Evolutionary conservation across 2,113 vertebrate species (phyloP).

Genomic region (Ursus arctos): DNA sequence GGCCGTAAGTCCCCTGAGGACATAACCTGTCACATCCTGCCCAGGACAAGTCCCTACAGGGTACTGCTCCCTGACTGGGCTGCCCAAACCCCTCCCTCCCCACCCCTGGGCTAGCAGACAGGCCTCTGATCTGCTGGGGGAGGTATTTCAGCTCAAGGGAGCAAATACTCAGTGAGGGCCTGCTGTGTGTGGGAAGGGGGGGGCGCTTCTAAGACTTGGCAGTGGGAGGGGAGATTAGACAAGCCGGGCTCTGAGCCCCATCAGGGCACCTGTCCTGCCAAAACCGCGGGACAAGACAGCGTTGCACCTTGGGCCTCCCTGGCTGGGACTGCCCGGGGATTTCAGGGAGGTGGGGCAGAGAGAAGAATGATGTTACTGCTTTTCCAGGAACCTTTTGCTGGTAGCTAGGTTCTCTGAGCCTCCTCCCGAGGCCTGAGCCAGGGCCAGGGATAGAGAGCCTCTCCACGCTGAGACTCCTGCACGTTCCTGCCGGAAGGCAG

Average conservation of each 20-base stretch:
- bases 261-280: neutral
- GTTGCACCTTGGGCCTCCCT: neutral
- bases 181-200: neutral
- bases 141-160: neutral
- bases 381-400: neutral
- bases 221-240: neutral
- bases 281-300: neutral
- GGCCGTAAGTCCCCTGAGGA: neutral
- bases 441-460: neutral
- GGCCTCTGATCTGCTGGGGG: neutral
- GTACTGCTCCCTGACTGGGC: neutral
- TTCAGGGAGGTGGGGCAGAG: neutral
- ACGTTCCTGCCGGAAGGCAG: neutral
- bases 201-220: neutral
- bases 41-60: conserved; percentile 35
- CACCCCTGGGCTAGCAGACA: neutral
- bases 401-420: neutral
- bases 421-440: neutral
- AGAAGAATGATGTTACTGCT: neutral
- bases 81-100: neutral
- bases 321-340: neutral
- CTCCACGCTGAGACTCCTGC: neutral
- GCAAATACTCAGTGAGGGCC: neutral
- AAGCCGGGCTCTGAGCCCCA: neutral
- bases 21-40: neutral